Conservation (phyloP, 2,113 vertebrate species). For the Coturnix japonica region DNA sequence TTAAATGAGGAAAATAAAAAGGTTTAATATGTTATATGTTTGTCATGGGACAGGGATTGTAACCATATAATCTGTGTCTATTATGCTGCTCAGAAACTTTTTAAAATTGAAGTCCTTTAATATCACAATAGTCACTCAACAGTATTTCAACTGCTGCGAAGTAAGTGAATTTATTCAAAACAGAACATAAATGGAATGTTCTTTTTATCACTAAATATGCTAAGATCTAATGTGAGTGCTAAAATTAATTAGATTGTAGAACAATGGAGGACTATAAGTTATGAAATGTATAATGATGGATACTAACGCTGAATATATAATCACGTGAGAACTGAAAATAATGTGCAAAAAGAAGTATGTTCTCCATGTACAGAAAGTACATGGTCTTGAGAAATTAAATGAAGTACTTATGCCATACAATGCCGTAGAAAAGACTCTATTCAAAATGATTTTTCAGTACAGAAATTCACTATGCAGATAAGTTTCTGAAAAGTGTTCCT, state of each 20-base stretch:
- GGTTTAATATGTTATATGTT: neutral
- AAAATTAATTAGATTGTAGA: rapidly evolving
- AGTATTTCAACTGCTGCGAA: neutral
- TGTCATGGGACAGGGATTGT: neutral
- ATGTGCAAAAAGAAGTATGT: neutral
- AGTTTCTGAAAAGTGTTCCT: neutral
- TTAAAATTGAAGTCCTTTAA: neutral
- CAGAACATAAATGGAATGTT: neutral
- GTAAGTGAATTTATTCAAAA: neutral
- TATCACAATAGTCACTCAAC: neutral
- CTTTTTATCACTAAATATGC: neutral
- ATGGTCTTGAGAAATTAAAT: neutral
- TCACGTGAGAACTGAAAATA: neutral
- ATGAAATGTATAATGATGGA: neutral
- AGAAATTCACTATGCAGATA: neutral
- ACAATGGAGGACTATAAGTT: neutral
- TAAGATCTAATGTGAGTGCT: neutral
- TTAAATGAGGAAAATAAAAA: neutral
- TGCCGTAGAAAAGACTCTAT: neutral
- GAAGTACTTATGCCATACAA: neutral
- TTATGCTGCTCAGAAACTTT: neutral
- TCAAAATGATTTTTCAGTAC: neutral
- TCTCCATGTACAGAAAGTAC: neutral
- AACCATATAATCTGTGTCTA: neutral
- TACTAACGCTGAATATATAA: neutral